phyloP scores from a whole-genome alignment of 2,113 vertebrate genomes.

The Myotis brandtii region DNA sequence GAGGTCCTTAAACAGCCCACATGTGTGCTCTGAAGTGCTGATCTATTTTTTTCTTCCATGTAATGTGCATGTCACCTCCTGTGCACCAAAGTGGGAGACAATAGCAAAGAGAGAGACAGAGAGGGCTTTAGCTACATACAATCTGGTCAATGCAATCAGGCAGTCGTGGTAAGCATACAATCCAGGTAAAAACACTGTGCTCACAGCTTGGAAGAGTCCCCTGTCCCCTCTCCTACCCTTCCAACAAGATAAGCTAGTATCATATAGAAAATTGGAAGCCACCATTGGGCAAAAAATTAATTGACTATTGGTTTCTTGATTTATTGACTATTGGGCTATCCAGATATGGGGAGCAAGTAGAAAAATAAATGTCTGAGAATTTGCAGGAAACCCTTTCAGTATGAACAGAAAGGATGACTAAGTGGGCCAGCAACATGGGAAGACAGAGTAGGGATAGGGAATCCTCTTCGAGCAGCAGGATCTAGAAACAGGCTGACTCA shows the following conservation, averaged over 20 bases:
- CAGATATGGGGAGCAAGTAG: not conserved
- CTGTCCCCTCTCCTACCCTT: too few species aligned
- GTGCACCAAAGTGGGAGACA: accelerated
- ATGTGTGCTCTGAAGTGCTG: not conserved
- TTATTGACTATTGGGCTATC: not conserved
- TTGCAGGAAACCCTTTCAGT: not conserved
- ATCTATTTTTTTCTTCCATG: not conserved
- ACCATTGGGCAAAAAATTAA: not conserved
- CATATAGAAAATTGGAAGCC: accelerated
- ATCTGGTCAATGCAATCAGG: accelerated
- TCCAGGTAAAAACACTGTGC: accelerated
- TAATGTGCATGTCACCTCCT: accelerated
- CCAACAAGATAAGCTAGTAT: not conserved
- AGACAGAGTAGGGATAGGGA: too few species aligned
- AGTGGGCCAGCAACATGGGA: accelerated
- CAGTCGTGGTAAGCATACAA: accelerated
- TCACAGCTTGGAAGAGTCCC: accelerated
- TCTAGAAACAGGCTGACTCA: accelerated
- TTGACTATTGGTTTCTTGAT: not conserved
- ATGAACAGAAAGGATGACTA: not conserved
- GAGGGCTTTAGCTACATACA: accelerated
- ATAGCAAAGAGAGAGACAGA: too few species aligned
- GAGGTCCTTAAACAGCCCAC: not conserved
- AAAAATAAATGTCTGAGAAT: not conserved
- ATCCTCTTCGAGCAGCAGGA: not conserved